phyloP scores from a whole-genome alignment of 2,888 invertebrate species.

The Melipona bicolor region DNA sequence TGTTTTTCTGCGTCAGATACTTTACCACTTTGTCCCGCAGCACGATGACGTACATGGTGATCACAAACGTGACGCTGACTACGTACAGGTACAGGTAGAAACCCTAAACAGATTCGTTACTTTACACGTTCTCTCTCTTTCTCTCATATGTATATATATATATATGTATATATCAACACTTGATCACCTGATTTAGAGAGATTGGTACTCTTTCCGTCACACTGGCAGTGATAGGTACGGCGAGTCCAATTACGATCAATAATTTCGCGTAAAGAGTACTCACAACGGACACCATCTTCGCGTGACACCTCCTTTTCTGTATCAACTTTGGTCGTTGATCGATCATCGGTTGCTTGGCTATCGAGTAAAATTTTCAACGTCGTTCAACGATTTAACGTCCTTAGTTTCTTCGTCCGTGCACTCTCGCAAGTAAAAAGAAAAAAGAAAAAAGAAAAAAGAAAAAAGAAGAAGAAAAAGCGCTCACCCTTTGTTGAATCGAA shows the following conservation, averaged over 20 bases:
- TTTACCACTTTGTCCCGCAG: constrained; percentile 88
- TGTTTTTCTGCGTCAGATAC: constrained; percentile 74
- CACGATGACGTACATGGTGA: constrained; percentile 89
- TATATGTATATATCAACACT: too few species aligned
- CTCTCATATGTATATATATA: too few species aligned
- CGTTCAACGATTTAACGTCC: not conserved
- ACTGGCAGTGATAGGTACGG: constrained; percentile 94
- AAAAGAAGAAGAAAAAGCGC: not conserved
- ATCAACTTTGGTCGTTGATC: constrained; percentile 18
- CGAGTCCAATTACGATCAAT: constrained; percentile 89
- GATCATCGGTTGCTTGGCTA: constrained; percentile 47
- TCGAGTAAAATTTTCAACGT: not conserved
- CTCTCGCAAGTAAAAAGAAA: not conserved
- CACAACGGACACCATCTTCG: constrained; percentile 78
- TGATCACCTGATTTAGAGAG: constrained; percentile 89
- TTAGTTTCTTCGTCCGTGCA: not conserved
- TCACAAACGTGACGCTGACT: constrained; percentile 91
- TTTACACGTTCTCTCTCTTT: not conserved
- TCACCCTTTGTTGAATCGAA: constrained; percentile 72
- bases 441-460: not conserved
- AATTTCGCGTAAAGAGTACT: constrained; percentile 92
- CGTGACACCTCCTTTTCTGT: constrained; percentile 68
- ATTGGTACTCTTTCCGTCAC: constrained; percentile 91
- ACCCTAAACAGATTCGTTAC: constrained; percentile 86
- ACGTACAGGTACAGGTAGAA: constrained; percentile 93